phyloP scores from a whole-genome alignment of 2,113 vertebrate genomes.

The Anhinga anhinga region DNA sequence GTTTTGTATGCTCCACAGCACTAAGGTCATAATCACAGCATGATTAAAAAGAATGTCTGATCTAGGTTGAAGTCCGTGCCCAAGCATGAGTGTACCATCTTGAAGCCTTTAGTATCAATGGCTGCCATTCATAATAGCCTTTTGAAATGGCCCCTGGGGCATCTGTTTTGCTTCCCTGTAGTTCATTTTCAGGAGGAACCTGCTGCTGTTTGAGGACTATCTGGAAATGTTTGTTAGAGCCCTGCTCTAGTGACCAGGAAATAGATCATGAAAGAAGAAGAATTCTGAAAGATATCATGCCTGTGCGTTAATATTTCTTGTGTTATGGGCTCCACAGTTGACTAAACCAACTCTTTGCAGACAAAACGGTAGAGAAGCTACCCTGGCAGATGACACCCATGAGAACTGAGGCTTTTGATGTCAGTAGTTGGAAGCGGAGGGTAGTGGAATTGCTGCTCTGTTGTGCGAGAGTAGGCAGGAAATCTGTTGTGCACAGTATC shows the following conservation, averaged over 20 bases:
- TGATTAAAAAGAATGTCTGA: not conserved
- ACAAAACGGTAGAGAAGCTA: not conserved
- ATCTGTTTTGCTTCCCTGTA: not conserved
- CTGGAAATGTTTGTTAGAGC: not conserved
- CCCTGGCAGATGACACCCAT: not conserved
- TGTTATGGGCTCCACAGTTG: not conserved
- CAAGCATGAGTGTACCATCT: not conserved
- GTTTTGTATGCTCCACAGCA: not conserved
- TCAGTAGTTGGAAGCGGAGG: not conserved
- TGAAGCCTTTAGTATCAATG: not conserved
- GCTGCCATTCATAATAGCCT: not conserved
- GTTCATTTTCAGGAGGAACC: not conserved
- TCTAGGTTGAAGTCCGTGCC: not conserved
- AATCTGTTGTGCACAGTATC: not conserved
- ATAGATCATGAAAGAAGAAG: not conserved
- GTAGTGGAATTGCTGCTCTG: not conserved
- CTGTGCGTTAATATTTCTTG: not conserved
- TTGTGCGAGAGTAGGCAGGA: not conserved
- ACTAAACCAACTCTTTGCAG: not conserved
- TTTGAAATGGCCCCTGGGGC: not conserved
- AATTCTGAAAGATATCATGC: not conserved
- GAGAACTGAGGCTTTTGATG: not conserved
- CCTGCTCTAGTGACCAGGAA: not conserved
- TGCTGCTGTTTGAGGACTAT: not conserved
- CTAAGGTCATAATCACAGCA: not conserved